Evolutionary conservation across 92 coral and sea anemone genomes (phyloP), one percentile per base, ranked within the genome.

Genomic region (Phymanthus crucifer): DNA sequence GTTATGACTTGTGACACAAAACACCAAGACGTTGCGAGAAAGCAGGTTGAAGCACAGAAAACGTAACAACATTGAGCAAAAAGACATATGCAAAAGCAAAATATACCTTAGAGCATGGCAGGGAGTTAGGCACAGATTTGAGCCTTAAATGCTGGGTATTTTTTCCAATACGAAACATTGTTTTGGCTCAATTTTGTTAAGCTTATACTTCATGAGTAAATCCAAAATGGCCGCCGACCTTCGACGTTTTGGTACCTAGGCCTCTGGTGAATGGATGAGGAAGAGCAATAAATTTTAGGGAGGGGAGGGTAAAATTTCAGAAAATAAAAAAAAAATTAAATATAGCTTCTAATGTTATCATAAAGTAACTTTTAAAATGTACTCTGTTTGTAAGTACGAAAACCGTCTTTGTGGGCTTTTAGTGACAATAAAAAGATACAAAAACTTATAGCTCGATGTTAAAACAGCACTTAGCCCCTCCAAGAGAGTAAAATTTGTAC

Each of bases 211-310:
- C 61, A 65, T 76, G 33, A 7, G 26, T 34, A 65, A 47, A 71
- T 58, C 84, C 90, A 86, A 89, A 33, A 89, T 89, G 93, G 93
- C 90, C n/a, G n/a, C n/a, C n/a, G 88, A 83, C 40, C 40, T 21
- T 50, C 29, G 19, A 43, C 21, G 33, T 74, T 17, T 40, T 85
- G 32, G 64, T 80, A 43, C 78, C 93, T 73, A 89, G 87, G 38
- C 77, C 47, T 65, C 74, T 74, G 68, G 19, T 37, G 46, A 54
- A 54, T 3, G 10, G 45, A 27, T 3, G 40, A 57, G 6, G 45
- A 17, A 35, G n/a, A 54, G 1, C 0, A 32, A 35, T 32, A 11
- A 47, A 24, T 31, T 14, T 3, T 3, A 21, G 79, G 70, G 79
- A 75, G 79, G 79, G 79, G 70, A 31, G 33, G 79, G 78, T 74